Evolutionary conservation across 2,888 invertebrate species (phyloP).

Genomic region (Ceraclea dissimilis): DNA sequence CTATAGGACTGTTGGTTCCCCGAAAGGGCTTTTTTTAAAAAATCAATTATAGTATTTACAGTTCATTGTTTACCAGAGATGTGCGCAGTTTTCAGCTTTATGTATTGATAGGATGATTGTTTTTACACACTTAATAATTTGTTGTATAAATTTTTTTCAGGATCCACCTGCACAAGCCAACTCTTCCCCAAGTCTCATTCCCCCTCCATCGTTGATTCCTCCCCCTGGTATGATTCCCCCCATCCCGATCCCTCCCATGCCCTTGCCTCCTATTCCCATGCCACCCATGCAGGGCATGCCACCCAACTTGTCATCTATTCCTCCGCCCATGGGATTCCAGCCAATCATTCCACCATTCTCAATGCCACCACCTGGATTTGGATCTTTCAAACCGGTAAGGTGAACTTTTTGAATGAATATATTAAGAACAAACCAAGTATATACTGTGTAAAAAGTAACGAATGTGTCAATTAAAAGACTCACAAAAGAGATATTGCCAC

Average conservation of each 20-base stretch:
- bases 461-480: not conserved
- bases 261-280: slow-evolving; percentile 39
- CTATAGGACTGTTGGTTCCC: too few species aligned
- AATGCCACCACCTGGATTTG: slow-evolving; percentile 74
- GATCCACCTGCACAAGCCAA: slow-evolving; percentile 7
- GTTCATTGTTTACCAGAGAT: too few species aligned
- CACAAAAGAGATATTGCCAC: too few species aligned
- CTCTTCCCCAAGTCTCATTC: not conserved
- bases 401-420: too few species aligned
- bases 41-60: too few species aligned
- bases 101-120: too few species aligned
- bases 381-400: slow-evolving; percentile 36
- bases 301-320: slow-evolving; percentile 40
- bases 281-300: slow-evolving; percentile 34
- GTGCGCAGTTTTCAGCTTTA: too few species aligned
- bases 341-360: slow-evolving; percentile 58
- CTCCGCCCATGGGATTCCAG: slow-evolving; percentile 44
- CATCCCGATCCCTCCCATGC: slow-evolving; percentile 37
- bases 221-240: slow-evolving; percentile 32
- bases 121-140: too few species aligned
- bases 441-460: not conserved
- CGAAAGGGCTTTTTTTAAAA: too few species aligned
- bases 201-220: not conserved
- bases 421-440: too few species aligned
- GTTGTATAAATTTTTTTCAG: slow-evolving; percentile 5